These are phyloP conservation scores for Uromys caudimaculatus DNA, from an alignment of 2,797 vertebrate genomes.

Conservation along the genomic window DNA sequence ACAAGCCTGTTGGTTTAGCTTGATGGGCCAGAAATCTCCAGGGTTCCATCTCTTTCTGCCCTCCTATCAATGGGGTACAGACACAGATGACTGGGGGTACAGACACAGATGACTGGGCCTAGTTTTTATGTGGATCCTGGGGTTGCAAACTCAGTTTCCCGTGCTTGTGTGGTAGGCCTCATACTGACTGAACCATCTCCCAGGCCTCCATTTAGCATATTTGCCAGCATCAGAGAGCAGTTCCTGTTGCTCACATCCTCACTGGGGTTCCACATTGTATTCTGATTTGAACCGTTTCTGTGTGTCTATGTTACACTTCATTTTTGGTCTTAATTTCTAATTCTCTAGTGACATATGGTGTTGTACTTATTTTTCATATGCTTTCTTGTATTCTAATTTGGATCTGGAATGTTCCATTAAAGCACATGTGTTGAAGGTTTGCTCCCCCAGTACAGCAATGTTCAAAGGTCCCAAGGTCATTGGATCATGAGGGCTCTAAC, in stretches of 20 bases:
- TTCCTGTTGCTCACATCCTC: background rate
- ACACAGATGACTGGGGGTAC: no score
- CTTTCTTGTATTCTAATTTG: background rate
- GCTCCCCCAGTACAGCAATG: background rate
- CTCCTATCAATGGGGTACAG: no score
- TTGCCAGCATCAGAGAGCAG: background rate
- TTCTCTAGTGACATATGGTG: background rate
- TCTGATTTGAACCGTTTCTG: background rate
- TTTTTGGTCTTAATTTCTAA: background rate
- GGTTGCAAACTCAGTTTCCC: background rate
- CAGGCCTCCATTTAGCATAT: background rate
- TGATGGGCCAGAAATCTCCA: no score
- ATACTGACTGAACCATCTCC: background rate
- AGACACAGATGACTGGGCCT: no score
- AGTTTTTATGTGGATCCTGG: background rate
- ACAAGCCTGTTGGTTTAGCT: background rate
- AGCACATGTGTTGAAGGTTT: background rate
- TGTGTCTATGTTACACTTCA: background rate
- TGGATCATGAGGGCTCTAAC: background rate
- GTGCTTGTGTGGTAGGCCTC: background rate
- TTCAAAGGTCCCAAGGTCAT: background rate
- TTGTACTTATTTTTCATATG: background rate
- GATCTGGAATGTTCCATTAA: background rate
- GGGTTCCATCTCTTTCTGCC: background rate
- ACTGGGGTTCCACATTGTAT: background rate